A percentile compares a stretch with the other conserved stretches of the same genome.
Conservation (phyloP, 2,797 vertebrate species). For the Thripadectes ignobilis region DNA sequence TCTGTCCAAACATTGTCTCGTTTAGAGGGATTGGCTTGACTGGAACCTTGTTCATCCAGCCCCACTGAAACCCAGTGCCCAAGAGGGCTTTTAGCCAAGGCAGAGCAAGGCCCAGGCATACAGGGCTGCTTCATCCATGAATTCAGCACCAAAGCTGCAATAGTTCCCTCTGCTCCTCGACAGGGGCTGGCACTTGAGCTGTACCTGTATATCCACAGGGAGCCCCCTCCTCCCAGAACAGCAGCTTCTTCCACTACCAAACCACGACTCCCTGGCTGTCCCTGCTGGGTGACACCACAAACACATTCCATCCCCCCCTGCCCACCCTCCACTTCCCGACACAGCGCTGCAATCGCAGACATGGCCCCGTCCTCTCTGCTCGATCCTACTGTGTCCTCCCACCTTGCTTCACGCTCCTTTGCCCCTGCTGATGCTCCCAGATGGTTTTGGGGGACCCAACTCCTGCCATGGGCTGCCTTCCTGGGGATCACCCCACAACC, state of each 20-base stretch:
- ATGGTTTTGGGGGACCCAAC: not conserved
- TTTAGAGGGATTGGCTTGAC: not conserved
- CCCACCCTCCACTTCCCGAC: not conserved
- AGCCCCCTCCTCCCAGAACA: not conserved
- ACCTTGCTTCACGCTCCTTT: not conserved
- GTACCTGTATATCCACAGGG: rapidly evolving
- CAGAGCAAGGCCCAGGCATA: not conserved
- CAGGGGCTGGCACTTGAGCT: not conserved
- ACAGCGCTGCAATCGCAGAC: rapidly evolving
- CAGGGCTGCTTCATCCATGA: not conserved
- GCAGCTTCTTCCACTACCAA: not conserved
- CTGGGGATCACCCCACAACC: not conserved
- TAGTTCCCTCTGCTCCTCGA: not conserved
- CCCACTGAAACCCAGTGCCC: not conserved
- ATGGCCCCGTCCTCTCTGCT: rapidly evolving
- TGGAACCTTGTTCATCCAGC: rapidly evolving
- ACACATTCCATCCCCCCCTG: rapidly evolving
- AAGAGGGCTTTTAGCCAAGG: not conserved
- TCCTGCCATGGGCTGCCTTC: not conserved
- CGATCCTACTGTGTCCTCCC: not conserved
- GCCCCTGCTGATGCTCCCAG: not conserved
- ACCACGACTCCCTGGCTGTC: not conserved
- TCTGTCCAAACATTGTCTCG: not conserved
- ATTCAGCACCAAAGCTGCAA: not conserved
- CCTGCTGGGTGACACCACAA: not conserved